A percentile compares a stretch with the other conserved stretches of the same genome.
Conservation (phyloP, 2,113 vertebrate genomes). For the Campylomormyrus numenius region DNA sequence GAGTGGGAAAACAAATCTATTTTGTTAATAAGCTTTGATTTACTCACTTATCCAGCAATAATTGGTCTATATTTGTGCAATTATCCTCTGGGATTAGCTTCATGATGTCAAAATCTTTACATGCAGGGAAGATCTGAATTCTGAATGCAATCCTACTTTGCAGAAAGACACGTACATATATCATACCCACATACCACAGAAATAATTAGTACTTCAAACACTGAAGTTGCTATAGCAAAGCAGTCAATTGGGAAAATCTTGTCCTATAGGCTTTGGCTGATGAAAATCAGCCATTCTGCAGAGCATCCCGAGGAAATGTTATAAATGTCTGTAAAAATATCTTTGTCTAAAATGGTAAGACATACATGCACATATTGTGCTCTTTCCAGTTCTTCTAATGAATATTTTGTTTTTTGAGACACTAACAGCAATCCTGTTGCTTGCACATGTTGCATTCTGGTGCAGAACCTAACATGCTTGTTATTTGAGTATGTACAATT, state of each 20-base stretch:
- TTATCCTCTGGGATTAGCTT: neutral
- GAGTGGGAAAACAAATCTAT: neutral
- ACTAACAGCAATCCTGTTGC: neutral
- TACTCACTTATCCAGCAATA: constrained; percentile 7
- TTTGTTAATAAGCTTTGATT: neutral
- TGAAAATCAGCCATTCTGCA: neutral
- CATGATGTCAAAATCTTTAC: neutral
- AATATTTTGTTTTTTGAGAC: neutral
- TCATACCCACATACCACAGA: neutral
- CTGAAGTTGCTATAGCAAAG: neutral
- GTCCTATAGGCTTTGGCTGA: neutral
- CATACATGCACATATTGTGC: neutral
- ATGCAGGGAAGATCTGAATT: neutral
- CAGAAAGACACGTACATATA: neutral
- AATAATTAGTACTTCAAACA: neutral
- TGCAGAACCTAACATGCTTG: neutral
- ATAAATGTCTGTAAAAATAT: neutral
- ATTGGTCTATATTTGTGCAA: neutral
- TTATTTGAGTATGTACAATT: neutral
- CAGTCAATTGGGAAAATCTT: neutral
- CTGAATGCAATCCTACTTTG: neutral
- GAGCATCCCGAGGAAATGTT: neutral
- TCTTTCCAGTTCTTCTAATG: neutral
- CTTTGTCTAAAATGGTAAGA: neutral
- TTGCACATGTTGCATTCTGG: neutral